These are phyloP conservation scores for Lochmaea crataegi DNA, from an alignment of 2,888 invertebrate genomes.

Conservation along the genomic window DNA sequence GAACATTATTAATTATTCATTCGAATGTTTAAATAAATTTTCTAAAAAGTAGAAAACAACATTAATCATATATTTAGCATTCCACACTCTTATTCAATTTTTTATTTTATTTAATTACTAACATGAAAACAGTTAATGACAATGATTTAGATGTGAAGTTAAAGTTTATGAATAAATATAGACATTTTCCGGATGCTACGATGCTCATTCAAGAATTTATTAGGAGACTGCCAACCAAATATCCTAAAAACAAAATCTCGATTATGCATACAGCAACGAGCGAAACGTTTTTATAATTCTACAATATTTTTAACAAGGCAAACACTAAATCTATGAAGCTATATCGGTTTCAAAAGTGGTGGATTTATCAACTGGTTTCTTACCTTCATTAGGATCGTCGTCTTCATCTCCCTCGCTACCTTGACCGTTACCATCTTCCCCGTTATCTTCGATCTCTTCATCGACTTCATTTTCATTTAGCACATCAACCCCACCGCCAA, in stretches of 20 bases:
- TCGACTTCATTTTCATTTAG: conserved; percentile 21
- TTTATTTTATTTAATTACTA: conserved; percentile 19
- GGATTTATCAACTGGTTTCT: background rate
- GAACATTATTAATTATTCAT: background rate
- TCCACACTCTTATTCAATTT: background rate
- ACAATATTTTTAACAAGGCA: no score
- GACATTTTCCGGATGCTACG: conserved; percentile 20
- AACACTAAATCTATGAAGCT: no score
- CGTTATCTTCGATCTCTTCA: conserved; percentile 19
- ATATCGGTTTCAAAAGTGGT: no score
- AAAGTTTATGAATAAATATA: conserved; percentile 30
- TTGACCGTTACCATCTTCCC: conserved; percentile 16
- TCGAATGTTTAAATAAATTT: background rate
- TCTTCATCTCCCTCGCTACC: conserved; percentile 32
- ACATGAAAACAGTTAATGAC: conserved; percentile 31
- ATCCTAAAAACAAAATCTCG: conserved; percentile 23
- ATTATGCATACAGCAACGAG: background rate
- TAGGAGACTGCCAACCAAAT: conserved; percentile 35
- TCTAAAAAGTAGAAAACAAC: background rate
- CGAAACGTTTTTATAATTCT: no score
- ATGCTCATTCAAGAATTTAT: conserved; percentile 28
- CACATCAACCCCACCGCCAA: conserved; percentile 58
- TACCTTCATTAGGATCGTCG: conserved; percentile 32
- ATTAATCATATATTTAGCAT: background rate
- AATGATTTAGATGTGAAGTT: conserved; percentile 18